Evolutionary conservation across 2,888 invertebrate genomes (phyloP).

Genomic region (Diadromus collaris): DNA sequence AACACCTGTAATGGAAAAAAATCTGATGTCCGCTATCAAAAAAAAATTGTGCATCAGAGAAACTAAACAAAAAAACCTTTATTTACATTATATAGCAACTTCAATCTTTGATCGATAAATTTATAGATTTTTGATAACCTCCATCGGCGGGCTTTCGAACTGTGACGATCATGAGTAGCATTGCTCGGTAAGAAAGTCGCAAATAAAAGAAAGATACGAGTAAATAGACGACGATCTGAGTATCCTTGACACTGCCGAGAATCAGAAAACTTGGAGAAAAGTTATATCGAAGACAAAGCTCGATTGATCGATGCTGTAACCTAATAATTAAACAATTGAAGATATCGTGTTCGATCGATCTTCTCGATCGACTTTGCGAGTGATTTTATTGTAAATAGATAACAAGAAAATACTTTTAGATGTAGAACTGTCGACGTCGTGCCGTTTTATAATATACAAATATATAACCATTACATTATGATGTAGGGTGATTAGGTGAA

Average conservation of each 20-base stretch:
- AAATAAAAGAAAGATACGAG: neutral
- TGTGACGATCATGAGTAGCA: neutral
- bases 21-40: too few relatives aligned
- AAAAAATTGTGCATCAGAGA: too few relatives aligned
- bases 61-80: too few relatives aligned
- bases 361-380: slow-evolving; percentile 24
- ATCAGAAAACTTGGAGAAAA: slow-evolving; percentile 14
- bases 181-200: slow-evolving; percentile 10
- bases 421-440: slow-evolving; percentile 58
- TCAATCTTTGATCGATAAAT: too few relatives aligned
- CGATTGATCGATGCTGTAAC: slow-evolving; percentile 21
- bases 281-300: slow-evolving; percentile 16
- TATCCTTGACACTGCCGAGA: slow-evolving; percentile 55
- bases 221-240: slow-evolving; percentile 12
- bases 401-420: slow-evolving; percentile 44
- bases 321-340: slow-evolving; percentile 33
- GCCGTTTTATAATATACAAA: slow-evolving; percentile 61
- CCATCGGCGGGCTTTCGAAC: neutral
- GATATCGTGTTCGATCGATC: slow-evolving; percentile 48
- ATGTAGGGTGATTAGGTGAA: slow-evolving; percentile 28
- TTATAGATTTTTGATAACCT: neutral
- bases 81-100: too few relatives aligned
- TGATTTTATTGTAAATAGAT: slow-evolving; percentile 63
- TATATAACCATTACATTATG: slow-evolving; percentile 41
- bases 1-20: neutral